Evolutionary conservation across 2,888 invertebrate species (phyloP).

Genomic region (Lasioglossum lativentre): DNA sequence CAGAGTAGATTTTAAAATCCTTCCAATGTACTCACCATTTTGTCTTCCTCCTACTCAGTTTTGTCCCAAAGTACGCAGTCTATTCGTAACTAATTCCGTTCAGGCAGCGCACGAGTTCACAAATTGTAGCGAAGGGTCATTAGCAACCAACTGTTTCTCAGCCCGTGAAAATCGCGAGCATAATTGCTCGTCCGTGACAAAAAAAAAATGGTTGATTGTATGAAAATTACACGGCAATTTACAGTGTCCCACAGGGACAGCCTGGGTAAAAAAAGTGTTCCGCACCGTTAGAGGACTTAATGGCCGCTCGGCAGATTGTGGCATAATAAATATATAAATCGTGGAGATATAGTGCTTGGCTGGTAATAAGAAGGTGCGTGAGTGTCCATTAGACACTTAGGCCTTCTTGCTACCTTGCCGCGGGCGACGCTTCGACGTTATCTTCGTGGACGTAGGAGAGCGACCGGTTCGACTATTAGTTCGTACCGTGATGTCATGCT

Average conservation of each 20-base stretch:
- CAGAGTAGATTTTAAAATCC: too few species aligned
- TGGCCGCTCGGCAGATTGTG: neutral
- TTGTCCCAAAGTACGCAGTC: too few species aligned
- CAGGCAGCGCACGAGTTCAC: neutral
- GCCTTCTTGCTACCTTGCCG: slow-evolving; percentile 78
- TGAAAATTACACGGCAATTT: neutral
- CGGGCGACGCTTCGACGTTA: slow-evolving; percentile 66
- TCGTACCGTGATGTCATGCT: slow-evolving; percentile 78
- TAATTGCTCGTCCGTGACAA: neutral
- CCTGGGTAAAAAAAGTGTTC: neutral
- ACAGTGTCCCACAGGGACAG: neutral
- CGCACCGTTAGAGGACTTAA: slow-evolving; percentile 8
- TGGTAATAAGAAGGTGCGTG: slow-evolving; percentile 46
- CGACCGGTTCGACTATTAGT: slow-evolving; percentile 75
- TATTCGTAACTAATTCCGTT: neutral
- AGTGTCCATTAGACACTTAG: slow-evolving; percentile 62
- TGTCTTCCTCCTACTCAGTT: too few species aligned
- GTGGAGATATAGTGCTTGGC: slow-evolving; percentile 8
- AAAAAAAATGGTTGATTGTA: neutral
- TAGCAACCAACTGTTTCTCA: neutral
- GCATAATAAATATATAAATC: slow-evolving; percentile 29
- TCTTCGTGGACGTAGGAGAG: slow-evolving; percentile 60
- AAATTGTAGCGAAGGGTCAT: neutral
- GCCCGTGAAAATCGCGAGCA: neutral
- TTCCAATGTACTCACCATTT: too few species aligned